These are phyloP conservation scores for Nesospiza acunhae DNA, from an alignment of 2,113 vertebrate species.

Conservation along the genomic window DNA sequence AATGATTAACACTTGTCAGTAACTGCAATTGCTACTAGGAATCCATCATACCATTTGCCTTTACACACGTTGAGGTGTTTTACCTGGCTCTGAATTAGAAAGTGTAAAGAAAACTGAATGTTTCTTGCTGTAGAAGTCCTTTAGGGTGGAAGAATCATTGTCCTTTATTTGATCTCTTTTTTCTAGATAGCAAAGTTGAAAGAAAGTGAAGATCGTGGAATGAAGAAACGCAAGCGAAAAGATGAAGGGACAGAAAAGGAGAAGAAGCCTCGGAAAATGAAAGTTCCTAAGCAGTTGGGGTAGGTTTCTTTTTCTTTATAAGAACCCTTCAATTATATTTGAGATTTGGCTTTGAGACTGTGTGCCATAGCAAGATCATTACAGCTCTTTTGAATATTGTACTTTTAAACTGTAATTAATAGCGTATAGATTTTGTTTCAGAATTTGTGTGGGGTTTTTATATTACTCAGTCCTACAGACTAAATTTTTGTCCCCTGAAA, in stretches of 20 bases:
- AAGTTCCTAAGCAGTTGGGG: conserved; percentile 89
- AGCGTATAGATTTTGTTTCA: neutral
- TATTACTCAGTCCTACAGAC: neutral
- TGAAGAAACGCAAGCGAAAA: conserved; percentile 93
- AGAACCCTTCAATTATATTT: neutral
- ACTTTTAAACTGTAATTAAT: neutral
- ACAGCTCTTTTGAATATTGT: neutral
- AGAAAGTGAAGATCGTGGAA: conserved; percentile 87
- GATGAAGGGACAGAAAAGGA: conserved; percentile 88
- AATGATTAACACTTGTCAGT: neutral
- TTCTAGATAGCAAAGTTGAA: conserved; percentile 84
- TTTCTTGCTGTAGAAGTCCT: neutral
- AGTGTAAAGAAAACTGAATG: neutral
- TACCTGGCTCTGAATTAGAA: neutral
- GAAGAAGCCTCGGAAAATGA: conserved; percentile 91
- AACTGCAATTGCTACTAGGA: neutral
- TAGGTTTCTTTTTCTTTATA: conserved; percentile 60
- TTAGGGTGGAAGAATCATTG: neutral
- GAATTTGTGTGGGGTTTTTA: neutral
- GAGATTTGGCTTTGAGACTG: neutral
- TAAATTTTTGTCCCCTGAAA: neutral
- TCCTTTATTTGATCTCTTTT: neutral
- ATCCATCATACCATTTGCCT: neutral
- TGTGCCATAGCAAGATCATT: neutral
- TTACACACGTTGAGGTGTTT: neutral